phyloP scores from a whole-genome alignment of 2,888 invertebrate genomes.

The Agrotis segetum region DNA sequence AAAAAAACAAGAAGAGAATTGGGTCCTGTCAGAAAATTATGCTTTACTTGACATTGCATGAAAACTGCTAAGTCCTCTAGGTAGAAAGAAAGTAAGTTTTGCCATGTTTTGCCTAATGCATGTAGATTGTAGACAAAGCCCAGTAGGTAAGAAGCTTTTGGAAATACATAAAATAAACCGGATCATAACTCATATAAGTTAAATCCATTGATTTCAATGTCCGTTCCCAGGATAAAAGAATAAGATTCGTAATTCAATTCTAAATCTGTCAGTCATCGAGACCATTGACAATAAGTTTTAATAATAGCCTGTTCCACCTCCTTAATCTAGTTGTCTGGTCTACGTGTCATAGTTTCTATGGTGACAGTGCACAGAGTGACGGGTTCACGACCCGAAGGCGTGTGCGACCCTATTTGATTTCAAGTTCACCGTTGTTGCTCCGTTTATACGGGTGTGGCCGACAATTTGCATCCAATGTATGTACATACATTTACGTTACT shows the following conservation, averaged over 20 bases:
- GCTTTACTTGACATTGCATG: neutral
- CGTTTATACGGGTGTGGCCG: constrained; percentile 72
- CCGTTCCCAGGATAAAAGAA: neutral
- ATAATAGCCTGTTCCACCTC: constrained; percentile 23
- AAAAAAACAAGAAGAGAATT: no score
- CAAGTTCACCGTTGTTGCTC: constrained; percentile 77
- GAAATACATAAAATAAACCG: no score
- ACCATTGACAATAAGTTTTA: constrained; percentile 9
- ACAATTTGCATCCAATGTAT: constrained; percentile 79
- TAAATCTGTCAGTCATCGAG: constrained; percentile 21
- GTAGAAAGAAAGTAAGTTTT: neutral
- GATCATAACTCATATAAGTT: neutral
- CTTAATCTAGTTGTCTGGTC: constrained; percentile 51
- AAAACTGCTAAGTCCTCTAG: neutral
- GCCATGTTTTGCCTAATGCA: neutral
- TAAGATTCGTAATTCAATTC: constrained; percentile 23
- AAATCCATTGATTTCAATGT: neutral
- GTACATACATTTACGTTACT: constrained; percentile 38
- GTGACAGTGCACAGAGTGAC: constrained; percentile 59
- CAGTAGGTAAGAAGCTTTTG: no score
- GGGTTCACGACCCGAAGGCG: constrained; percentile 79
- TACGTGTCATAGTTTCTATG: constrained; percentile 57
- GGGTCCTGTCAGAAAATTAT: neutral
- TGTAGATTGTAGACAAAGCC: neutral
- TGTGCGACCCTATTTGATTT: constrained; percentile 79